Evolutionary conservation across 2,888 invertebrate genomes (phyloP), one percentile per base, ranked within the genome.

Genomic region (Reticulitermes lucifugus): DNA sequence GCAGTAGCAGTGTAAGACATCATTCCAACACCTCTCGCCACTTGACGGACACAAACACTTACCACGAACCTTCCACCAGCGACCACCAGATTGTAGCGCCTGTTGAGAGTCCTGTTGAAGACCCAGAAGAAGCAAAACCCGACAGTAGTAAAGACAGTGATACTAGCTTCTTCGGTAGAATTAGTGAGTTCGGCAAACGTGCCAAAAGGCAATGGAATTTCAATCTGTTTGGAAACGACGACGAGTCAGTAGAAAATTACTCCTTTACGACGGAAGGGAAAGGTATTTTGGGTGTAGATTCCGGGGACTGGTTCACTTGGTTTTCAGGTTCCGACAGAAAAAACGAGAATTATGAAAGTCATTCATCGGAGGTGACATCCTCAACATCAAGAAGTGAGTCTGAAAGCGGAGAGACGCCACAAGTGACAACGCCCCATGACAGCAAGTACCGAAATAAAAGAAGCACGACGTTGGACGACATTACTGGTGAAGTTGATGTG

Each of bases 41-140:
- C 7, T 41, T 22, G 29, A 12, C 9, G 59, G 41, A 59, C n/a
- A 65, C 65, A 25, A 25, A n/a, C 7, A 10, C 2, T n/a, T 5
- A 65, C 25, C 65, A 65, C 9, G 25, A n/a, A 65, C 10, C n/a
- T 65, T 65, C 65, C 65, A 25, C 2, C 65, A 25, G 65, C 65
- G 65, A 65, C 65, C 65, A 25, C 4, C 65, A 65, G 14, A 2
- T 65, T 10, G 86, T 86, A 21, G 55, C 84, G 29, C 86, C 86
- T 25, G 84, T 86, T 25, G 55, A 84, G 65, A 84, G 77, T 51
- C 86, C 86, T 10, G 14, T 65, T 7, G 86, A 86, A 12, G 73
- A 22, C n/a, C 51, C 25, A 7, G 43, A 65, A 14, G 46, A 59
- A 46, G 71, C n/a, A 29, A 77, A 55, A 43, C 43, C 65, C 5